Evolutionary conservation across 2,113 vertebrate species (phyloP), one percentile per base, ranked within the genome.

Genomic region (Halcyon malimbica): DNA sequence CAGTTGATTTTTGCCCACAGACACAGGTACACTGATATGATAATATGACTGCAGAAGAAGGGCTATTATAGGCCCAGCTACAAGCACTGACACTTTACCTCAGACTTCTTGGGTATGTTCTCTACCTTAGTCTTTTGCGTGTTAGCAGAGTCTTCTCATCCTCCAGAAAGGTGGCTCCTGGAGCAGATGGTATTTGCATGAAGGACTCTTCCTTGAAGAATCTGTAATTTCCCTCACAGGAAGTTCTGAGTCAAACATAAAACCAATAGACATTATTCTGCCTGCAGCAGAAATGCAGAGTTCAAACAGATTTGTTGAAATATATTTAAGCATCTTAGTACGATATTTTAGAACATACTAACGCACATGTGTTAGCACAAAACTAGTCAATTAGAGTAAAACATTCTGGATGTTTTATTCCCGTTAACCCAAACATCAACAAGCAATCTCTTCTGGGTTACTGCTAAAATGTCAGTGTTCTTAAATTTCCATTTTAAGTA

Each of bases 281-380:
- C 89, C 93, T 50, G 62, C 67, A 94, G 74, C 65, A 78, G 83
- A 90, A 94, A 92, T 10, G 35, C 11, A 41, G 85, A 89, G 53
- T 92, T 94, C 92, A 93, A 81, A 90, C 90, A 94, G 83, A 90
- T 93, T 83, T 95, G 93, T 75, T 92, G 76, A 96, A 96, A 90
- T 60, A 41, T 71, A 89, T 94, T 96, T 81, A 89, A 75, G 83
- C 70, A 25, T 89, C 87, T 87, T 84, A 64, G 76, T 89, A 92
- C 68, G 71, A 93, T 53, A 81, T 94, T 94, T 86, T 78, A 87
- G 80, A 95, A 54, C 46, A 59, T 20, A 50, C 63, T 62, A 93
- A 56, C 3, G 33, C 73, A 91, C 62, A 54, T 37, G 84, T 93
- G 81, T 78, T 93, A 91, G 62, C 78, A 87, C 65, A 93, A 94